Base-by-base conservation (phyloP, 2,113 vertebrate species). In the Spilogale gracilis region DNA sequence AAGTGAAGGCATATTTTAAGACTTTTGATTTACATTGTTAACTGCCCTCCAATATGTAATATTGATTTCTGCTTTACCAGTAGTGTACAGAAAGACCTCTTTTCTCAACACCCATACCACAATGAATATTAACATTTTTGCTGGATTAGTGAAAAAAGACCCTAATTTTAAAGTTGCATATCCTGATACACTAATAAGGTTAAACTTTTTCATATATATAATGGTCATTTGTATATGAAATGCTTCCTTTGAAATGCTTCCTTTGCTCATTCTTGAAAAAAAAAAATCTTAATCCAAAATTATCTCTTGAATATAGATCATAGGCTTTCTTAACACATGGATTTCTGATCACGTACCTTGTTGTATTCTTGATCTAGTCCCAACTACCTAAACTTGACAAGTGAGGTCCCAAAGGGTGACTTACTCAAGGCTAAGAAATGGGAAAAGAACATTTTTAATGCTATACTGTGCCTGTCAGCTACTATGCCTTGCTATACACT, bases 1-100 rank as follows among this genome's bases (percentile, higher is more conserved):
- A 91, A 96, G 30, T 67, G 17, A 90, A 81, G 56, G 25, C 43
- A 81, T 89, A 81, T 93, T 95, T 96, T 63, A 89, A 93, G 38
- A 74, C 45, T 86, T 91, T 63, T 65, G 14, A 81, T 80, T 97
- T 95, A 93, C n/a, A 80, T 43, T 93, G 43, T 85, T 89, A 58
- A 93, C 48, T 94, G 63, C 18, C 71, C 38, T 93, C 27, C 9
- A 45, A 79, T 63, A 85, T 23, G 10, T 25, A 79, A 9, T 69
- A 95, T 2, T 91, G 50, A 91, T 45, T 93, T 79, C 63, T 84
- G 43, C 61, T 89, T 85, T 58, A 63, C 30, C 65, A 56, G 8
- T 48, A 73, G 17, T 63, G 1, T 94, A 87, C 3, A 84, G 12
- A 73, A 84, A 79, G 69, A 89, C 13, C 45, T 89, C 48, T 73